Conservation (phyloP, 1,140 invertebrate genomes). For the Platyscapa corneri region DNA sequence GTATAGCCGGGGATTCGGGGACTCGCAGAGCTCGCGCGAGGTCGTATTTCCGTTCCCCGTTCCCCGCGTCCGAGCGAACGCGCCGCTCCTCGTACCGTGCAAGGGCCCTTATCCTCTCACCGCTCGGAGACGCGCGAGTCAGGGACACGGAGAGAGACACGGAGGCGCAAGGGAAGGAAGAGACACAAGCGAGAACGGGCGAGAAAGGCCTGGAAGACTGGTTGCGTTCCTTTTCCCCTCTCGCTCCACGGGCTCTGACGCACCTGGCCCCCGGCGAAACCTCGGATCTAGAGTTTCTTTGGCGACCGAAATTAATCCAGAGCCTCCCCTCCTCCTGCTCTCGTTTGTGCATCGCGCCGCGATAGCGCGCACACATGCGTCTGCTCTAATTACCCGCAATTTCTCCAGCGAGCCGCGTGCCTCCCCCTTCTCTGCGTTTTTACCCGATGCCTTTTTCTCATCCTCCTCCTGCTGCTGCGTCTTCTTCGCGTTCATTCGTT, state of each 20-base stretch:
- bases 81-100: background rate
- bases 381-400: constrained; percentile 40
- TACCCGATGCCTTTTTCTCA: too few relatives aligned
- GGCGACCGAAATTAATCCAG: constrained; percentile 42
- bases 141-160: background rate
- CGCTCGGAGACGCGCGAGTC: background rate
- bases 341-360: background rate
- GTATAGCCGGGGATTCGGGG: background rate
- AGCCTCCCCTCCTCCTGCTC: background rate
- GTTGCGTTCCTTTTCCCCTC: constrained; percentile 1
- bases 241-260: background rate
- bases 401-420: background rate
- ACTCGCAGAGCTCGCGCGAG: too few relatives aligned
- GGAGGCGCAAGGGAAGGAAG: background rate
- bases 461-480: too few relatives aligned
- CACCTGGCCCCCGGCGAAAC: constrained; percentile 47
- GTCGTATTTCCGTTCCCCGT: background rate
- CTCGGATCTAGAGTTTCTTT: constrained; percentile 39
- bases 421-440: too few relatives aligned
- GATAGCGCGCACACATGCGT: background rate
- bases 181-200: background rate
- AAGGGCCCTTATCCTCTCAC: background rate
- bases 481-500: too few relatives aligned
- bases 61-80: background rate
- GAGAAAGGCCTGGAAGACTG: constrained; percentile 30